Evolutionary conservation across 2,888 invertebrate genomes (phyloP).

Genomic region (Acleris sparsana): DNA sequence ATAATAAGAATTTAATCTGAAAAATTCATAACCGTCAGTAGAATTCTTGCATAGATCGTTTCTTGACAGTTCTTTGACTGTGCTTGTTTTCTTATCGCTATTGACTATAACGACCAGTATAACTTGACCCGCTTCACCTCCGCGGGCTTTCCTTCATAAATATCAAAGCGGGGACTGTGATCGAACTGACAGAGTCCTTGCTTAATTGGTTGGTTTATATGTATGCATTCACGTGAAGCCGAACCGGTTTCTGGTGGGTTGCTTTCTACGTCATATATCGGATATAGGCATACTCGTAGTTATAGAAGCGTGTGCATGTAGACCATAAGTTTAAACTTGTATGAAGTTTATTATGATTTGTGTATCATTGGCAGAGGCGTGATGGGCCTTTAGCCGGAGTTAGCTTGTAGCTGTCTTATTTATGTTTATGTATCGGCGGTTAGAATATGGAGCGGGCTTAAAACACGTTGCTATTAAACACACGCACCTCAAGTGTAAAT

Average conservation of each 20-base stretch:
- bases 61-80: constrained; percentile 64
- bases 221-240: constrained; percentile 74
- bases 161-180: constrained; percentile 59
- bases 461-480: constrained; percentile 30
- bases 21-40: constrained; percentile 5
- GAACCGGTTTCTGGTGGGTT: constrained; percentile 74
- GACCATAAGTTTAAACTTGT: constrained; percentile 65
- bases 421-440: constrained; percentile 55
- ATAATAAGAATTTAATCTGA: neutral
- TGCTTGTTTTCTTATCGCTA: constrained; percentile 76
- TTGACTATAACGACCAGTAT: constrained; percentile 62
- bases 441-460: constrained; percentile 44
- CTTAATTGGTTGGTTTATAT: constrained; percentile 74
- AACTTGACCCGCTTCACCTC: constrained; percentile 60
- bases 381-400: constrained; percentile 65
- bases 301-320: constrained; percentile 56
- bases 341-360: constrained; percentile 77
- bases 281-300: constrained; percentile 59
- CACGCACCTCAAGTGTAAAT: constrained; percentile 32
- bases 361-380: constrained; percentile 69
- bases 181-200: constrained; percentile 70
- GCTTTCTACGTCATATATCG: constrained; percentile 76
- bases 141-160: constrained; percentile 48
- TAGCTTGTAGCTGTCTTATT: constrained; percentile 61
- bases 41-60: constrained; percentile 66